Evolutionary conservation across 1,140 invertebrate species (phyloP).

Genomic region (Zelostemma sp.): DNA sequence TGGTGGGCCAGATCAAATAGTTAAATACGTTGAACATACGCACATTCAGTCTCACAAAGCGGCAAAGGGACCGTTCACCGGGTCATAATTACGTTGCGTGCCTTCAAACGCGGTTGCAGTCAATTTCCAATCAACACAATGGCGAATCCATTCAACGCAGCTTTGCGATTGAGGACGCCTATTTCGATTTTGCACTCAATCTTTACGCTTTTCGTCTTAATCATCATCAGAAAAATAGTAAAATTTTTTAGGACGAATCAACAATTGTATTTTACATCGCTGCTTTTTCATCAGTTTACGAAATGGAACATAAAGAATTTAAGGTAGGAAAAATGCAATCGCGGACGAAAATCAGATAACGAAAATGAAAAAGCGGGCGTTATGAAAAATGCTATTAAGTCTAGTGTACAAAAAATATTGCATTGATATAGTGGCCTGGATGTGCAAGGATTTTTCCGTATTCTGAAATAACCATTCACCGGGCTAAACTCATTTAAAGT

Average conservation of each 20-base stretch:
- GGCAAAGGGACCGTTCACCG: conserved; percentile 32
- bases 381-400: not conserved
- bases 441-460: not conserved
- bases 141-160: conserved; percentile 36
- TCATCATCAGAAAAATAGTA: not conserved
- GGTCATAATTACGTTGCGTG: conserved; percentile 54
- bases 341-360: too few relatives aligned
- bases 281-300: too few relatives aligned
- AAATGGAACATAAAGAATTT: too few relatives aligned
- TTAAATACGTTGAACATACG: conserved; percentile 55
- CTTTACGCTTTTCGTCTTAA: not conserved
- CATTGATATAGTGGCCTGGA: not conserved
- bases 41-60: conserved; percentile 41
- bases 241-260: not conserved
- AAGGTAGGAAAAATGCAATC: too few relatives aligned
- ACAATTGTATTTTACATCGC: too few relatives aligned
- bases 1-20: conserved; percentile 62
- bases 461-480: conserved; percentile 1
- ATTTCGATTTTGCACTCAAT: not conserved
- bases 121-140: conserved; percentile 56
- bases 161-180: not conserved
- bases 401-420: not conserved
- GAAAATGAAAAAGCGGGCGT: not conserved
- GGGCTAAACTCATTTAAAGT: conserved; percentile 5
- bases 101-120: conserved; percentile 50